Conservation (phyloP, 2,797 vertebrate species). For the Artibeus lituratus region DNA sequence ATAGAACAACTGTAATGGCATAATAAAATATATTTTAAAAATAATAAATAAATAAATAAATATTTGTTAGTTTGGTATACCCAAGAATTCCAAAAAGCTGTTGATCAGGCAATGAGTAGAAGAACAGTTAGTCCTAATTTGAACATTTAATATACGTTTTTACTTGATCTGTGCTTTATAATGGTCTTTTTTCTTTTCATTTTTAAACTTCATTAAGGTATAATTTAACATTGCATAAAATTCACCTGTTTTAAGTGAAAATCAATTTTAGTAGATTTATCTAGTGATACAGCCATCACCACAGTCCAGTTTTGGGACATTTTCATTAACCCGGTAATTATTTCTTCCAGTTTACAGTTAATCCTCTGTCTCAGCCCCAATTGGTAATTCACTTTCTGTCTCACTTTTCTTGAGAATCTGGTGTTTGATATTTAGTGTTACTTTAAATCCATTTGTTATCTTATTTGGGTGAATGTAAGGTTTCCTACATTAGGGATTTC, state of each 20-base stretch:
- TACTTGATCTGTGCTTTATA: not conserved
- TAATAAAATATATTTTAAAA: too few relatives aligned
- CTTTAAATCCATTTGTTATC: not conserved
- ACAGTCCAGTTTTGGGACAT: not conserved
- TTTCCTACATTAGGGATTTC: not conserved
- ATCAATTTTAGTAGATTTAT: not conserved
- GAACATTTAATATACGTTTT: not conserved
- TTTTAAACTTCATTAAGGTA: not conserved
- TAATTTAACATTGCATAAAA: not conserved
- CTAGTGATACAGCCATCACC: not conserved
- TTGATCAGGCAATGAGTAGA: not conserved
- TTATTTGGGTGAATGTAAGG: not conserved
- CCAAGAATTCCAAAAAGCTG: not conserved
- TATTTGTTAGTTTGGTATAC: not conserved
- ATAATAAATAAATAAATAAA: too few relatives aligned
- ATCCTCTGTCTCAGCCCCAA: not conserved
- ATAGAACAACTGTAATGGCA: too few relatives aligned
- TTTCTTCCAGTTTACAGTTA: not conserved
- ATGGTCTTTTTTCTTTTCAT: not conserved
- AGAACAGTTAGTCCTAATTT: not conserved
- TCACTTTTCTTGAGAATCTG: conserved; percentile 10
- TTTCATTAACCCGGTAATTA: not conserved
- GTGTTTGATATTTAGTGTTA: not conserved
- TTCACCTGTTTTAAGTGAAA: not conserved
- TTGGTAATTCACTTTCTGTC: not conserved